Evolutionary conservation across 2,797 vertebrate genomes (phyloP), one percentile per base, ranked within the genome.

Genomic region (Delichon dasypus): DNA sequence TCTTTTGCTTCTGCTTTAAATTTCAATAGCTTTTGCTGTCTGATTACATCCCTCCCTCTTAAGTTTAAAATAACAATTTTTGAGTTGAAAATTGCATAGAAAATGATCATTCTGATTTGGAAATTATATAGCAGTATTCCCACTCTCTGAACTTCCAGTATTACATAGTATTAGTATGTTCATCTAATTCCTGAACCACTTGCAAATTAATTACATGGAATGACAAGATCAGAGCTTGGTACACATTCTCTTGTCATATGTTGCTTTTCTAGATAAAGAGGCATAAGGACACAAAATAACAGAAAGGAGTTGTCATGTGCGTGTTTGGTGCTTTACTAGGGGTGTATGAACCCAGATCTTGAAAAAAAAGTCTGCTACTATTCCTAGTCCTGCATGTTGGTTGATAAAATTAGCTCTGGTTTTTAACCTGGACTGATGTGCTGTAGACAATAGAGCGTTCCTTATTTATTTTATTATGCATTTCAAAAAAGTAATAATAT

Each of bases 41-140:
- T 90, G 53, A 65, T 92, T 90, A 60, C 50, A 80, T 67, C 19
- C 44, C 34, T 67, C 21, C 44, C 32, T 93, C 55, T 79, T 40
- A 85, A 70, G 50, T 85, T 85, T 85, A 79, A 93, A 90, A 76
- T 86, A 89, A 79, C n/a, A 67, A 65, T 45, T 88, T 87, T 73
- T 65, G 30, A 61, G 20, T 77, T 92, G 32, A 80, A 86, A 93
- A 79, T 89, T 87, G 50, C 36, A 62, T 40, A 72, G 57, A 50
- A 87, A 89, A 44, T 80, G 8, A 84, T 93, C 8, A 15, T 86
- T 78, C 50, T 93, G 74, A 85, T 95, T 93, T 92, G 68, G 57
- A 89, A 95, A 95, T 85, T 58, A 67, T 38, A 72, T 67, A 85
- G 68, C 53, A 34, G 42, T 55, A 20, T 71, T 95, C 53, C 55